A percentile compares a stretch with the other conserved stretches of the same genome.
phyloP scores from a whole-genome alignment of 2,888 invertebrate species.

The Volucella inanis region DNA sequence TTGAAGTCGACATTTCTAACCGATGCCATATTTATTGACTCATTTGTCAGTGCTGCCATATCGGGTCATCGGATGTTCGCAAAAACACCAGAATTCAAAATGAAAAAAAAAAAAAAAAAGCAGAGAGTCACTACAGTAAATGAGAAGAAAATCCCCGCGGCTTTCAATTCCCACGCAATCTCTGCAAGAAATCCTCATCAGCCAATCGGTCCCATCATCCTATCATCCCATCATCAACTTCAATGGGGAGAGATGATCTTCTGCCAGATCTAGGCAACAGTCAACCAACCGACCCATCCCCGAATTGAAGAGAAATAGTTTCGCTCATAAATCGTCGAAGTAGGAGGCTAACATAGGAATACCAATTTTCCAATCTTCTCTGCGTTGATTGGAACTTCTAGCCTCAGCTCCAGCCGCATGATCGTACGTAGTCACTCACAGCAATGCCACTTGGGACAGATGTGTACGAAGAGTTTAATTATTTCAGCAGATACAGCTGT shows the following conservation, averaged over 20 bases:
- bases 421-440: not conserved
- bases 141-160: slow-evolving; percentile 54
- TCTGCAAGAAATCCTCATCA: slow-evolving; percentile 56
- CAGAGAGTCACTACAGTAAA: slow-evolving; percentile 2
- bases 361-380: slow-evolving; percentile 64
- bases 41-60: slow-evolving; percentile 65
- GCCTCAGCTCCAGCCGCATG: slow-evolving; percentile 16
- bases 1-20: slow-evolving; percentile 69
- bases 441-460: slow-evolving; percentile 56
- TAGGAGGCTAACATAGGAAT: slow-evolving; percentile 48
- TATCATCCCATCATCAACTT: slow-evolving; percentile 54
- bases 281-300: slow-evolving; percentile 48
- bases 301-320: slow-evolving; percentile 57
- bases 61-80: not conserved
- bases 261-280: slow-evolving; percentile 39
- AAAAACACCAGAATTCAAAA: not conserved
- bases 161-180: slow-evolving; percentile 72
- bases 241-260: slow-evolving; percentile 45
- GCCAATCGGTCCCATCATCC: slow-evolving; percentile 46
- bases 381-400: slow-evolving; percentile 8
- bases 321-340: slow-evolving; percentile 65
- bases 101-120: slow-evolving; percentile 11
- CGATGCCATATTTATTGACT: slow-evolving; percentile 70
- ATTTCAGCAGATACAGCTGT: slow-evolving; percentile 57
- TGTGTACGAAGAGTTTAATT: slow-evolving; percentile 67